These are phyloP conservation scores for Istiophorus platypterus DNA, from an alignment of 2,113 vertebrate species.

Conservation along the genomic window DNA sequence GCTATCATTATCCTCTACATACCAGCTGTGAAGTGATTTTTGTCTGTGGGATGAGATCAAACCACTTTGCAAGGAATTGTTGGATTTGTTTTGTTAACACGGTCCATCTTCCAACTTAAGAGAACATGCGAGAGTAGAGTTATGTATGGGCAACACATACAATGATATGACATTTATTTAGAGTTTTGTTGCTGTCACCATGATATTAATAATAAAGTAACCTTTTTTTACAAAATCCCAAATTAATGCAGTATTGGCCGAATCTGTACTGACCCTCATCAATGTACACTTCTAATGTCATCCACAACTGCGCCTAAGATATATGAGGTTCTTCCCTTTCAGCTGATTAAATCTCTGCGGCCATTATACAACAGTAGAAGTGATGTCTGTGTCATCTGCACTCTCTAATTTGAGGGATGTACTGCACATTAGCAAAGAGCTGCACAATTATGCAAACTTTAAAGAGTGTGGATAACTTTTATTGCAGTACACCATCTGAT, in stretches of 20 bases:
- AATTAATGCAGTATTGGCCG: neutral
- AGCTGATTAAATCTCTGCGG: slow-evolving; percentile 52
- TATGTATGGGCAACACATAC: neutral
- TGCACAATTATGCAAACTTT: slow-evolving; percentile 40
- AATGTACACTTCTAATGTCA: slow-evolving; percentile 16
- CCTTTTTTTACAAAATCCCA: neutral
- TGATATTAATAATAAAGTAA: neutral
- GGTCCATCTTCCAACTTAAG: neutral
- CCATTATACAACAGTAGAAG: slow-evolving; percentile 37
- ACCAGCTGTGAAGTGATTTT: neutral
- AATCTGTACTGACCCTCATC: slow-evolving; percentile 8
- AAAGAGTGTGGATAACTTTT: slow-evolving; percentile 25
- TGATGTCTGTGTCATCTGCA: slow-evolving; percentile 56
- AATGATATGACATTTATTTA: neutral
- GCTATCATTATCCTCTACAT: neutral
- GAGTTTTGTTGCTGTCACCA: neutral
- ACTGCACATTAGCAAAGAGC: slow-evolving; percentile 35
- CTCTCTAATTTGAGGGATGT: slow-evolving; percentile 44
- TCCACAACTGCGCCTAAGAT: slow-evolving; percentile 22
- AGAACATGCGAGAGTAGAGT: neutral
- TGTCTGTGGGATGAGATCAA: neutral
- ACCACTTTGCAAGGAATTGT: too few species aligned
- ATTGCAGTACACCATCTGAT: slow-evolving; percentile 17
- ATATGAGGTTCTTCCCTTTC: slow-evolving; percentile 20
- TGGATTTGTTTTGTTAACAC: neutral